Evolutionary conservation across 2,113 vertebrate genomes (phyloP).

Genomic region (Erythrocercus mccallii): DNA sequence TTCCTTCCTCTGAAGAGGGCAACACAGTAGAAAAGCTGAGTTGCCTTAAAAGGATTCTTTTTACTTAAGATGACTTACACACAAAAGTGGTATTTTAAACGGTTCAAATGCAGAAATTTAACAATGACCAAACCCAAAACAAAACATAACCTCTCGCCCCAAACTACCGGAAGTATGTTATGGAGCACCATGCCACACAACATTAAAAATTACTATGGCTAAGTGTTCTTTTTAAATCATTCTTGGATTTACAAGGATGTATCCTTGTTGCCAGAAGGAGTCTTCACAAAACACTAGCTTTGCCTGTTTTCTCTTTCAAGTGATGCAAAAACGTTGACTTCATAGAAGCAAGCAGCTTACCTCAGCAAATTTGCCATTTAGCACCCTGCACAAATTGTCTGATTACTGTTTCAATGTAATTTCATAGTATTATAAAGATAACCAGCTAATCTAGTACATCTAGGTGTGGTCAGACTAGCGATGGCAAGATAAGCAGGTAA

Average conservation of each 20-base stretch:
- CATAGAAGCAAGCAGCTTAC: not conserved
- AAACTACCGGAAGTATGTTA: not conserved
- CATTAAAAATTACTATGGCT: not conserved
- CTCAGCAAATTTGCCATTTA: not conserved
- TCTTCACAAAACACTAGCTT: not conserved
- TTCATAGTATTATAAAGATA: not conserved
- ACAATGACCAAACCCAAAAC: not conserved
- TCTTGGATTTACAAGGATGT: not conserved
- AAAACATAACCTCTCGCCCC: not conserved
- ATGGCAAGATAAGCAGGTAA: not conserved
- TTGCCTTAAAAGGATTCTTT: not conserved
- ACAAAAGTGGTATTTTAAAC: not conserved
- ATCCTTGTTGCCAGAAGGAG: not conserved
- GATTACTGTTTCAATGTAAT: not conserved
- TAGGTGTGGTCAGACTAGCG: not conserved
- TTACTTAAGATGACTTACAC: not conserved
- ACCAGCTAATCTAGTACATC: not conserved
- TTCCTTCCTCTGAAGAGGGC: not conserved
- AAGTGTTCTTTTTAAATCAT: not conserved
- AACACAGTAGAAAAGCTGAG: not conserved
- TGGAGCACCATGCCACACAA: not conserved
- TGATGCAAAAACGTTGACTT: not conserved
- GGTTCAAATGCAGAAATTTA: not conserved
- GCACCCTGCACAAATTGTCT: not conserved
- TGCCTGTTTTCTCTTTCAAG: not conserved